Percentiles rank a stretch among this genome's conserved stretches.
phyloP scores from a whole-genome alignment of 2,888 invertebrate species.

The Cosmia trapezina region DNA sequence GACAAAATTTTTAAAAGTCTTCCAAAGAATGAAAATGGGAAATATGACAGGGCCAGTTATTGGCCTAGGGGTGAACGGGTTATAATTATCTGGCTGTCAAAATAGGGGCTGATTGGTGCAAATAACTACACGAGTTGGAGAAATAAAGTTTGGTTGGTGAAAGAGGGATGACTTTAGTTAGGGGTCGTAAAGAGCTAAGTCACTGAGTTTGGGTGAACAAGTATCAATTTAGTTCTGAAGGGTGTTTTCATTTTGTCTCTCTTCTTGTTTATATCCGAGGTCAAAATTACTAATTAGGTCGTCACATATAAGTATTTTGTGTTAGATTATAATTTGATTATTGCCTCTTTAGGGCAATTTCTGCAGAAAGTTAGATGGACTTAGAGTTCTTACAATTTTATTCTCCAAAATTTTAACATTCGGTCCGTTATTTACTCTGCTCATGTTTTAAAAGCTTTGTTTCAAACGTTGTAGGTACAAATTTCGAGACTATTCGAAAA shows the following conservation, averaged over 20 bases:
- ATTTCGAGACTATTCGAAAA: conserved; percentile 30
- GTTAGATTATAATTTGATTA: neutral
- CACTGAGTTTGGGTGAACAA: conserved; percentile 12
- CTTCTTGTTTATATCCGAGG: neutral
- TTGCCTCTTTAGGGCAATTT: neutral
- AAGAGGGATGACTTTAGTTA: conserved; percentile 18
- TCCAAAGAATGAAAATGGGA: conserved; percentile 51
- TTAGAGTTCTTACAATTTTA: neutral
- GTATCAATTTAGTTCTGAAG: conserved; percentile 11
- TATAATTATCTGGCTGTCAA: conserved; percentile 64
- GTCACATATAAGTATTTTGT: neutral
- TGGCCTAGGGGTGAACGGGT: conserved; percentile 58
- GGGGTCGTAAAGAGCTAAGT: conserved; percentile 24
- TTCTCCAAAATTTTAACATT: neutral
- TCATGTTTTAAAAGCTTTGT: neutral
- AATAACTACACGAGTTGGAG: conserved; percentile 54
- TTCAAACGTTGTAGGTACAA: neutral
- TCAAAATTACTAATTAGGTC: neutral
- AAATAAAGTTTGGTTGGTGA: conserved; percentile 41
- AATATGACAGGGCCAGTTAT: conserved; percentile 62
- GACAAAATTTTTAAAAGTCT: conserved; percentile 60
- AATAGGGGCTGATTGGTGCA: conserved; percentile 53
- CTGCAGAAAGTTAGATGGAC: neutral
- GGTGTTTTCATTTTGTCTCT: neutral
- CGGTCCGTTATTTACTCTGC: neutral